phyloP scores from a whole-genome alignment of 2,113 vertebrate species.

The Eptesicus fuscus region DNA sequence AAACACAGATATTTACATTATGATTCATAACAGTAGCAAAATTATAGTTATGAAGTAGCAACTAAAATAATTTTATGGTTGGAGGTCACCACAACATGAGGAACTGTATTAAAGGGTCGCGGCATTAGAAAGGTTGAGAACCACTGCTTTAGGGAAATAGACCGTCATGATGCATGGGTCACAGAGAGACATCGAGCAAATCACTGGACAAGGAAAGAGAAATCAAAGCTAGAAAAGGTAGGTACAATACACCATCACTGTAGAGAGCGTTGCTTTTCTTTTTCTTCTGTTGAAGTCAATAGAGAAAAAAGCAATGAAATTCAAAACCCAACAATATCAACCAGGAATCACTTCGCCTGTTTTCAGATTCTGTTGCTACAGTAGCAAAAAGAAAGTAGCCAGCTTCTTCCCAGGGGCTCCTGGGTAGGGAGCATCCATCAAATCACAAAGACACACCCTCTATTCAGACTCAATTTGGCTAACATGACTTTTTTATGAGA shows the following conservation, averaged over 20 bases:
- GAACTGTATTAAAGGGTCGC: too few relatives aligned
- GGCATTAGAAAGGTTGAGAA: too few relatives aligned
- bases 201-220: neutral
- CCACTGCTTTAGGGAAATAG: neutral
- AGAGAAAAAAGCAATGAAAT: conserved; percentile 12
- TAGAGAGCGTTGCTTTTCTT: neutral
- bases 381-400: conserved; percentile 48
- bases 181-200: neutral
- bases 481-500: conserved; percentile 71
- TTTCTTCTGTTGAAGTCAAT: neutral
- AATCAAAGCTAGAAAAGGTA: neutral
- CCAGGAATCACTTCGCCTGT: neutral
- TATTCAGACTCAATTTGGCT: conserved; percentile 68
- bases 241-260: neutral
- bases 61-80: too few relatives aligned
- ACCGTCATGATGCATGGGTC: neutral
- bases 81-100: too few relatives aligned
- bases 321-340: neutral
- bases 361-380: conserved; percentile 50
- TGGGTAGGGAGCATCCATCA: conserved; percentile 35
- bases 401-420: conserved; percentile 30
- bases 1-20: too few relatives aligned
- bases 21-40: too few relatives aligned
- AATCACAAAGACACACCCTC: conserved; percentile 56
- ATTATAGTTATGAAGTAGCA: too few relatives aligned